Base-by-base conservation (phyloP, 2,888 invertebrate species). In the Podotricha telesiphe region DNA sequence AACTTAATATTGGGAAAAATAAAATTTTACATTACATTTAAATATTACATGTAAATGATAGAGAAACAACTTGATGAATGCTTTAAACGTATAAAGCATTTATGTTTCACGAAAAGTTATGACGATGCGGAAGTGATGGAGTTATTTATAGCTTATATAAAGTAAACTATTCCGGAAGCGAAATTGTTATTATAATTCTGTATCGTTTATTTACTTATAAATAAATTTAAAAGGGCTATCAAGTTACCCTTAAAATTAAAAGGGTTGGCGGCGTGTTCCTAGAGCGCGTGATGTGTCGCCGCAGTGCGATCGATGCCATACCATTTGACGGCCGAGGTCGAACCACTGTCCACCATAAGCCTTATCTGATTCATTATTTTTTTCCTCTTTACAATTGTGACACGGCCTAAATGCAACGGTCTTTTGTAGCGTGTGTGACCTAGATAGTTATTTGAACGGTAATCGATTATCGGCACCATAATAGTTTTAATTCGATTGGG, bases 271-370 rank as follows among this genome's bases (percentile, higher is more conserved):
- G 86, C 87, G 86, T 87, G 86, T 76, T 73, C 70, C 74, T 76
- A 77, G 74, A 67, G 81, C 82, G 34, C 85, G 85, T 87, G 88
- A 85, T 86, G 84, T 81, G 70, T 73, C 80, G 76, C 83, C 83
- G 80, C 82, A 83, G 77, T 80, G 74, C 89, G 87, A 92, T 91
- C 92, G 92, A 91, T 90, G 84, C 76, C 80, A 77, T 81, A 82
- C 80, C 81, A 84, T 90, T 91, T 91, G 92, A 89, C 86, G 91
- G 91, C 91, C 91, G 92, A 92, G 91, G 92, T 90, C 91, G 91
- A 79, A 83, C 86, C 78, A 82, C 83, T 89, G 89, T 89, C 91
- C 91, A 90, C 87, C 83, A 88, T 79, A 81, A 82, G 81, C 79
- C 89, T 91, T 91, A 93, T 92, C 92, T 87, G 92, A 92, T 92